Evolutionary conservation across 2,888 invertebrate species (phyloP).

Genomic region (Ommatoiulus sabulosus): DNA sequence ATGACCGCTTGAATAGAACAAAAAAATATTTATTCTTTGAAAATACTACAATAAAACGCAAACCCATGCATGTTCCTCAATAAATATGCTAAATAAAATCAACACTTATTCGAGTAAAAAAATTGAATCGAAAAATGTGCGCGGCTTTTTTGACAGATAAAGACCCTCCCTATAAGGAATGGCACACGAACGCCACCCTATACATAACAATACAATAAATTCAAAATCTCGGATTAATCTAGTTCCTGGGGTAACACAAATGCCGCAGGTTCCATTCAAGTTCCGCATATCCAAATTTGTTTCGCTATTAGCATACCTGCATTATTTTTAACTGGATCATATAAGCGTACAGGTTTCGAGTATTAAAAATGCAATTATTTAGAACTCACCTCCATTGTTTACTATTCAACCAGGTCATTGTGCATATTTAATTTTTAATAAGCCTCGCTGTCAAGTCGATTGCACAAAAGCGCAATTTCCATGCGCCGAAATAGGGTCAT

Average conservation of each 20-base stretch:
- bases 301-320: conserved; percentile 12
- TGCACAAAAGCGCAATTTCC: conserved; percentile 12
- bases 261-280: background rate
- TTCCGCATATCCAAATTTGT: conserved; percentile 6
- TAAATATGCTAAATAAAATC: conserved; percentile 10
- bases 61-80: background rate
- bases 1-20: too few species aligned
- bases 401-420: conserved; percentile 42
- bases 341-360: background rate
- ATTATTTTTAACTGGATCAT: conserved; percentile 7
- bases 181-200: background rate
- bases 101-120: background rate
- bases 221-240: conserved; percentile 37
- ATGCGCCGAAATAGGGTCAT: conserved; percentile 32
- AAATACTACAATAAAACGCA: background rate
- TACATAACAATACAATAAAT: background rate
- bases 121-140: background rate
- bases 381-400: background rate
- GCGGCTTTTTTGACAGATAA: conserved; percentile 7
- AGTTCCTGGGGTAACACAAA: conserved; percentile 5
- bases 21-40: background rate
- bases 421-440: conserved; percentile 34
- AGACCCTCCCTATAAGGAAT: background rate
- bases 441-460: background rate
- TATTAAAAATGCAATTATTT: conserved; percentile 38